Evolutionary conservation across 2,113 vertebrate genomes (phyloP), one percentile per base, ranked within the genome.

Genomic region (Carassius auratus): DNA sequence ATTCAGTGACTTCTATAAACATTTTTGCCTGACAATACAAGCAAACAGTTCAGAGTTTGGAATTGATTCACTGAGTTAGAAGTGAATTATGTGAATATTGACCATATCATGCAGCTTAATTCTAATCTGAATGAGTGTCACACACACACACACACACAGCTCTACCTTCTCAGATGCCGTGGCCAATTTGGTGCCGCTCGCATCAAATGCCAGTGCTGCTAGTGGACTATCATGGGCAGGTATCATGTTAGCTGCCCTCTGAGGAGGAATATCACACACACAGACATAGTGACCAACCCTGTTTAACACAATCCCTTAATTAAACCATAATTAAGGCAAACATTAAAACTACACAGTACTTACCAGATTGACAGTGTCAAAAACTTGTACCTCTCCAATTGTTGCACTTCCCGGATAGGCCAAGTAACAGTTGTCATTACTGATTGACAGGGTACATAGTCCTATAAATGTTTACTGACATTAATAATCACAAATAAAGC

Each of bases 241-340:
- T 92, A 99, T 99, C 98, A 99, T 99, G 84, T 99, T 99, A 26
- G 98, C 97, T 55, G 98, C 98, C 92, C 97, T 96, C 98, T 99
- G 93, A 23, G 48, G 3, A 57, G 4, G n/a, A n/a, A 85, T 6
- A 68, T n/a, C 14, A 26, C 8, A 50, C n/a, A 82, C 3, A 48
- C 9, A 48, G 45, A 42, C 0, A 69, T 48, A 79, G 45, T 33
- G 86, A 81, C 17, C 14, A 50, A 59, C 4, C 10, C 42, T 10
- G 5, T 50, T 76, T 57, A 76, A 8, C 50, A 57, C 10, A 55
- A 33, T 68, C 17, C 21, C 33, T 8, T 42, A 30, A 30, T 30
- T 17, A 75, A 86, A 68, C 9, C 10, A 84, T 38, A 59, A 75
- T 12, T 9, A 62, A 3, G 1, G 14, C 23, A 30, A 33, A 77